Base-by-base conservation (phyloP, 2,113 vertebrate genomes). In the Eurypyga helias region DNA sequence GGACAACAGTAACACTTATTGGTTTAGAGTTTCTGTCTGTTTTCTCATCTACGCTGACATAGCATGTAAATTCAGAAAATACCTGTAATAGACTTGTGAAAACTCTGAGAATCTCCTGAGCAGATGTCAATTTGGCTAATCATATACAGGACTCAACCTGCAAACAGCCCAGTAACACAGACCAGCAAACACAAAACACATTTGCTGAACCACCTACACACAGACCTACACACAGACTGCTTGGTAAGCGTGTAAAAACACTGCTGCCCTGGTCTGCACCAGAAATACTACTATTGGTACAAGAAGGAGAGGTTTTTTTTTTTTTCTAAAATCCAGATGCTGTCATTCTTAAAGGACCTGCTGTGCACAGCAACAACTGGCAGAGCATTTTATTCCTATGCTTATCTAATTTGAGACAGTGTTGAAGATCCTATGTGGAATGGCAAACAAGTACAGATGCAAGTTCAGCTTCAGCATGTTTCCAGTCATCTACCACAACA, bases 401-500 rank as follows among this genome's bases (percentile, higher is more conserved):
- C 10, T 82, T 79, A 20, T 34, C 64, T 70, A 29, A 81, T 43
- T 87, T n/a, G 60, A 86, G 46, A 45, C 64, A 81, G 64, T 25
- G 10, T 48, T 34, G 55, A 31, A 84, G 78, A 82, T 51, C 43
- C 70, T 34, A 0, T 0, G 3, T 21, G 38, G 38, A 82, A 69
- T 48, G 31, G 38, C 33, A 67, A 81, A 81, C 64, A 58, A 34
- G 54, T 21, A 38, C 38, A 93, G 73, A 83, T 3, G 10, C 71
- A 36, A 0, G 4, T 49, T 80, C 82, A 62, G 57, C 64, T 71
- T 78, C 48, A 10, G 61, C 60, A n/a, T 11, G 34, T 51, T 92
- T 93, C 0, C 0, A 48, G 79, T 20, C 1, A 0, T 20, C 38
- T 41, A 57, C 55, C 65, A 48, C 64, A 83, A 25, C 11, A 57